Evolutionary conservation across 2,797 vertebrate species (phyloP).

Genomic region (Otolemur crassicaudatus): DNA sequence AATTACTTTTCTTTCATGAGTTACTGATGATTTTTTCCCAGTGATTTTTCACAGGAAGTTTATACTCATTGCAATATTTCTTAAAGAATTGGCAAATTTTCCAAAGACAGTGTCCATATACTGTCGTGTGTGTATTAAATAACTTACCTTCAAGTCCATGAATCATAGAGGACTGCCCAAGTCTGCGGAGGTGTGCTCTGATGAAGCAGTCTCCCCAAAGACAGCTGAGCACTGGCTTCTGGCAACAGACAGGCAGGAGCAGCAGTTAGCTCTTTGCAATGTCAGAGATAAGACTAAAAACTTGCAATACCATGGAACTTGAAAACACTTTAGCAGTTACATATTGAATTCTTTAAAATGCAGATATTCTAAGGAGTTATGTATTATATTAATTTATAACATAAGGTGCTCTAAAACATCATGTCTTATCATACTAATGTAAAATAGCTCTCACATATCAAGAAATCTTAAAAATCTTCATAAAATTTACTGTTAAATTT

Average conservation of each 20-base stretch:
- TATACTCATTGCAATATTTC: neutral
- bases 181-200: neutral
- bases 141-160: neutral
- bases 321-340: neutral
- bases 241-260: neutral
- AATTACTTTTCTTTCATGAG: neutral
- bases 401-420: neutral
- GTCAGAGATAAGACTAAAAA: neutral
- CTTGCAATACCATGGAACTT: neutral
- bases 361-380: neutral
- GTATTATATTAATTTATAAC: neutral
- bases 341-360: conserved; percentile 17
- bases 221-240: neutral
- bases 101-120: neutral
- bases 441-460: neutral
- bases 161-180: neutral
- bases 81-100: neutral
- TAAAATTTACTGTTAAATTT: conserved; percentile 1
- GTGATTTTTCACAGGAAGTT: conserved; percentile 40
- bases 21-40: conserved; percentile 40
- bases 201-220: neutral
- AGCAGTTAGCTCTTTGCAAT: neutral
- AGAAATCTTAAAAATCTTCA: neutral
- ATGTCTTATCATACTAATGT: neutral
- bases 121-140: neutral